Evolutionary conservation across 2,113 vertebrate species (phyloP), one percentile per base, ranked within the genome.

Genomic region (Pteronura brasiliensis): DNA sequence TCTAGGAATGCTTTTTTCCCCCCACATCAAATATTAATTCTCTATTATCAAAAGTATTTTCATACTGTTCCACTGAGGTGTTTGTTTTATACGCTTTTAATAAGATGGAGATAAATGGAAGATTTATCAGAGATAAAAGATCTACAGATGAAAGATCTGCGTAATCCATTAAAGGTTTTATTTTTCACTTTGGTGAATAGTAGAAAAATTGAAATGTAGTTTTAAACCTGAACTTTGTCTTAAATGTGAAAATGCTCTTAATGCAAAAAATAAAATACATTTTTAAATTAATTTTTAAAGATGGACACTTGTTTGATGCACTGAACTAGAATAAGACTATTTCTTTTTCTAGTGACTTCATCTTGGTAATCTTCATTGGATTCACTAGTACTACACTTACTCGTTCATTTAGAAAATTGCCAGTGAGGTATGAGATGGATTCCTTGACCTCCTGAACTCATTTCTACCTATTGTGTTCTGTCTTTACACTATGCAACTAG

Each of bases 391-490:
- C 79, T 85, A 49, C 9, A 63, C 4, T 71, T 88, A 94, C 49
- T 90, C 18, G 29, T 71, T 96, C 77, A 82, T 83, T 97, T 89
- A 97, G 83, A 90, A 97, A 96, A 92, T 92, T 93, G 23, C 20
- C 59, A 90, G 29, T 39, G 44, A 94, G 55, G 52, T 92, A 36
- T 31, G 34, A 94, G 67, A 92, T 89, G 42, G 71, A 92, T 94
- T 95, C 74, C 59, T 52, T 2, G 2, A 86, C 44, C 18, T 67
- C 44, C 59, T 81, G 69, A 91, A 79, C 72, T 89, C 44, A 59
- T 95, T 85, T 95, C 59, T 83, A 71, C 18, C 52, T 77, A 65
- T 95, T 95, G 67, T 87, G 13, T 69, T 93, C 52, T 93, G 36
- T 84, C 65, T 77, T 83, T 44, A 63, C 27, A 90, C 23, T 52